Evolutionary conservation across 2,113 vertebrate genomes (phyloP).

Genomic region (Galeopterus variegatus): DNA sequence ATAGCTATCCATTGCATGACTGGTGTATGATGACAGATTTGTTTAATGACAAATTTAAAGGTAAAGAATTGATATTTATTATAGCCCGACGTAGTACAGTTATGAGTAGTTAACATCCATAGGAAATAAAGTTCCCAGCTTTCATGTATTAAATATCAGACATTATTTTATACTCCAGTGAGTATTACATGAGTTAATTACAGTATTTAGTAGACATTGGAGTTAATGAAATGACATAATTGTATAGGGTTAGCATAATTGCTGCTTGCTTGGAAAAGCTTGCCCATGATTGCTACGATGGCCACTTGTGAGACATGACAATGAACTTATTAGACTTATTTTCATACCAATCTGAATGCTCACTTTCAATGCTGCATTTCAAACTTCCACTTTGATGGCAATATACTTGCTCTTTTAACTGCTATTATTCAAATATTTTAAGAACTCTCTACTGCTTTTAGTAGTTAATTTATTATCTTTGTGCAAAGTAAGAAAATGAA

Average conservation of each 20-base stretch:
- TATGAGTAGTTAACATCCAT: constrained; percentile 70
- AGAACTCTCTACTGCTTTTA: neutral
- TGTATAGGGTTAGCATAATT: neutral
- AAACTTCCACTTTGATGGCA: neutral
- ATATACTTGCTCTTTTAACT: neutral
- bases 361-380: neutral
- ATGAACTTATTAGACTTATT: neutral
- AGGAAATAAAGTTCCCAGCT: constrained; percentile 73
- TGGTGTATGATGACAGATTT: constrained; percentile 64
- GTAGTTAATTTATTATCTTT: neutral
- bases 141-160: constrained; percentile 53
- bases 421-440: neutral
- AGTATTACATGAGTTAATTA: constrained; percentile 23
- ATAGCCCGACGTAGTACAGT: neutral
- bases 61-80: constrained; percentile 75
- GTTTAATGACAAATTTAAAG: constrained; percentile 77
- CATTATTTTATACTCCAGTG: constrained; percentile 56
- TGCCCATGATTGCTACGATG: neutral
- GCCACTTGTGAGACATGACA: neutral
- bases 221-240: constrained; percentile 56
- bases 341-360: neutral
- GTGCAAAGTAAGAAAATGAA: neutral
- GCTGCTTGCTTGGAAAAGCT: neutral
- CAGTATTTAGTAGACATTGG: constrained; percentile 60
- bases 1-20: constrained; percentile 67